A percentile compares a stretch with the other conserved stretches of the same genome.
These are phyloP conservation scores for Amphimallon solstitiale DNA, from an alignment of 2,888 invertebrate genomes.

Conservation along the genomic window DNA sequence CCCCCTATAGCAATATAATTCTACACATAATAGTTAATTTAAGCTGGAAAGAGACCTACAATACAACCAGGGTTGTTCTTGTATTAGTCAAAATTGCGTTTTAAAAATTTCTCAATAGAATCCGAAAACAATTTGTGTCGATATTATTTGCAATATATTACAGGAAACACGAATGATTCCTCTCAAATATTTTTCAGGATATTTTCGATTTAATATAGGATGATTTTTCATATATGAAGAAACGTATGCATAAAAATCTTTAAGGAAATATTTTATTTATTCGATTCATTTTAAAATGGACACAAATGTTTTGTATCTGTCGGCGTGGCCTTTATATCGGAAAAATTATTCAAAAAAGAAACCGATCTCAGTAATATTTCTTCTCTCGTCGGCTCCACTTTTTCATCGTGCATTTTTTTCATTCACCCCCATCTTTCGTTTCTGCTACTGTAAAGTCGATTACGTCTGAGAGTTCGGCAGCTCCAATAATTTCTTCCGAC, in stretches of 20 bases:
- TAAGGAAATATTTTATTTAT: constrained; percentile 21
- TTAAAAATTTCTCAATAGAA: too few species aligned
- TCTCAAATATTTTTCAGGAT: not conserved
- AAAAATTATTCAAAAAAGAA: not conserved
- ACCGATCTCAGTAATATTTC: constrained; percentile 20
- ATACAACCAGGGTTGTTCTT: too few species aligned
- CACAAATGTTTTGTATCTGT: constrained; percentile 17
- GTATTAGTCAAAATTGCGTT: too few species aligned
- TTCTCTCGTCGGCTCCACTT: not conserved
- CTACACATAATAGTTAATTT: too few species aligned
- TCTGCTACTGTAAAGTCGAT: constrained; percentile 10
- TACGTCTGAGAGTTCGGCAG: not conserved
- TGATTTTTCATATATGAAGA: not conserved
- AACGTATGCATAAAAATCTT: not conserved
- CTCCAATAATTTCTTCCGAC: constrained; percentile 10
- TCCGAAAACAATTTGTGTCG: too few species aligned
- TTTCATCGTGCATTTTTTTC: not conserved
- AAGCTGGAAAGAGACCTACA: too few species aligned
- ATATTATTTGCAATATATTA: too few species aligned
- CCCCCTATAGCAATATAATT: too few species aligned
- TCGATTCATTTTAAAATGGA: constrained; percentile 10
- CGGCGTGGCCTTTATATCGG: not conserved
- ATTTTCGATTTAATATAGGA: constrained; percentile 7
- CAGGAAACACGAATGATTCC: too few species aligned
- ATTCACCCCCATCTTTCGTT: too few species aligned